Evolutionary conservation across 64 coral and sea anemone genomes (phyloP).

Genomic region (Anthopleura sola): DNA sequence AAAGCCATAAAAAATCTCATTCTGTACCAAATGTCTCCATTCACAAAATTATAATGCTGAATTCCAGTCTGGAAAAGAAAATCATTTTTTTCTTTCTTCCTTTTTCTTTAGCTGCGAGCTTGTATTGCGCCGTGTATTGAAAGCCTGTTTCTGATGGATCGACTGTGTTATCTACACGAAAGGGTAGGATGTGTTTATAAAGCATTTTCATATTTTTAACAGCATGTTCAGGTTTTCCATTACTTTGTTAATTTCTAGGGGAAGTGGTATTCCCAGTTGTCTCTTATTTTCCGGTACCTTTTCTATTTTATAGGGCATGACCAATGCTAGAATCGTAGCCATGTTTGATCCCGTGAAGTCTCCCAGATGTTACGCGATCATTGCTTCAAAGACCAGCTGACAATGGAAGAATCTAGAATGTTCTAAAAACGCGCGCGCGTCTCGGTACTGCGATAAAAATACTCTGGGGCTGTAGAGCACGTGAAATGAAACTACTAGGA

Average conservation of each 20-base stretch:
- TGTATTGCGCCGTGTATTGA: constrained; percentile 81
- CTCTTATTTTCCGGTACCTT: background rate
- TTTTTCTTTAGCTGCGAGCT: constrained; percentile 50
- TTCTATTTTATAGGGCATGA: constrained; percentile 28
- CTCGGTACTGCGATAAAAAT: too few relatives aligned
- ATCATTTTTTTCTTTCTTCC: background rate
- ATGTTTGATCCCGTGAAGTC: constrained; percentile 83
- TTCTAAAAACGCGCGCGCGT: background rate
- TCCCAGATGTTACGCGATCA: constrained; percentile 85
- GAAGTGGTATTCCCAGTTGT: too few relatives aligned
- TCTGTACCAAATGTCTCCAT: too few relatives aligned
- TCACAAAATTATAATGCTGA: too few relatives aligned
- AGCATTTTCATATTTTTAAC: too few relatives aligned
- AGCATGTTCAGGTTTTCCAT: too few relatives aligned
- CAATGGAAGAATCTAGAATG: background rate
- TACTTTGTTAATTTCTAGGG: too few relatives aligned
- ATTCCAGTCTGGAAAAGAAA: background rate
- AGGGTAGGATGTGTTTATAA: constrained; percentile 27
- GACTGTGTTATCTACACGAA: constrained; percentile 70
- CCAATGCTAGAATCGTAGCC: constrained; percentile 44
- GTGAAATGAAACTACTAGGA: too few relatives aligned
- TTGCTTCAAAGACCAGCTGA: constrained; percentile 35
- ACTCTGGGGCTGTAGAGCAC: too few relatives aligned
- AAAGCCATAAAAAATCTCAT: too few relatives aligned
- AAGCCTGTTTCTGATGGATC: constrained; percentile 74